These are phyloP conservation scores for Colostygia pectinataria DNA, from an alignment of 2,888 invertebrate genomes.

Conservation along the genomic window DNA sequence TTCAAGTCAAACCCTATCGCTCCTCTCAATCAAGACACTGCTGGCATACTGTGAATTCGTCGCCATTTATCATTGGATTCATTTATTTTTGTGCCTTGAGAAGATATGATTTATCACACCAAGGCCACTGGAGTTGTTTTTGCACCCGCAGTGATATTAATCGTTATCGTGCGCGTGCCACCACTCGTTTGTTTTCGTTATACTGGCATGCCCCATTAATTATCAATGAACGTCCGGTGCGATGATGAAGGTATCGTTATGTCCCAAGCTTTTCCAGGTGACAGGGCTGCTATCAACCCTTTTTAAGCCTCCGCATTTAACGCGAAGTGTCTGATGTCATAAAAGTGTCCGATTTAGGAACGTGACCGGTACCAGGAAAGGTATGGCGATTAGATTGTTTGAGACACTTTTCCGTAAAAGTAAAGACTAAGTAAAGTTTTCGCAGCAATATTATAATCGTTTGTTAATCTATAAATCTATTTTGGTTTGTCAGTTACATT, in stretches of 20 bases:
- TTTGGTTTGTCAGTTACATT: conserved; percentile 13
- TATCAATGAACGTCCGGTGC: conserved; percentile 80
- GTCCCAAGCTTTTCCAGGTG: conserved; percentile 77
- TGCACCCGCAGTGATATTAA: conserved; percentile 80
- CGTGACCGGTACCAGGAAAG: conserved; percentile 73
- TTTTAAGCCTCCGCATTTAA: conserved; percentile 81
- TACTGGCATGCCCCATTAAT: conserved; percentile 78
- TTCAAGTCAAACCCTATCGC: conserved; percentile 53
- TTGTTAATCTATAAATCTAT: conserved; percentile 18
- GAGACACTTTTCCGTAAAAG: conserved; percentile 59
- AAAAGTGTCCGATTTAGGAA: conserved; percentile 80
- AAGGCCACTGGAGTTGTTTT: conserved; percentile 78
- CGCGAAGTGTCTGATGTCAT: conserved; percentile 79
- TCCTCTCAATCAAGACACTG: conserved; percentile 65
- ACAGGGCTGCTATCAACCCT: conserved; percentile 80
- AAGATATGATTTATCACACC: conserved; percentile 80
- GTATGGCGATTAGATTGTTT: conserved; percentile 74
- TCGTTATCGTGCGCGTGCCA: conserved; percentile 78
- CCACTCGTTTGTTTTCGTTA: conserved; percentile 82
- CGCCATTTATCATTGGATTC: conserved; percentile 81
- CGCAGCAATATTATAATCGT: conserved; percentile 37
- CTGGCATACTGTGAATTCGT: conserved; percentile 58
- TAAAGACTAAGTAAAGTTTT: conserved; percentile 45
- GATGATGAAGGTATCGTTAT: conserved; percentile 77
- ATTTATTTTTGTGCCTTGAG: conserved; percentile 81